Evolutionary conservation across 2,113 vertebrate species (phyloP).

Genomic region (Gymnarchus niloticus): DNA sequence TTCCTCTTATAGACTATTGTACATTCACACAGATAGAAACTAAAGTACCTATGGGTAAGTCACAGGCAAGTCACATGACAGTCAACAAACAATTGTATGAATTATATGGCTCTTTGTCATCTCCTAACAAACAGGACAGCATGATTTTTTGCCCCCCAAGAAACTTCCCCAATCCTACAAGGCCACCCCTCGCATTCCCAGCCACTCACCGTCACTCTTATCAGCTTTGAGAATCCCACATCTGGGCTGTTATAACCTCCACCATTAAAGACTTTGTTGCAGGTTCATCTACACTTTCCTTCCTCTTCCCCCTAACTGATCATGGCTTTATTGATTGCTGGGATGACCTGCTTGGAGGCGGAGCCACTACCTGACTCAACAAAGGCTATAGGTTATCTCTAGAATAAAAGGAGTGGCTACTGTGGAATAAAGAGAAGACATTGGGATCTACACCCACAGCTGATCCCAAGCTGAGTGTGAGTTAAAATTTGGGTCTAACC

Average conservation of each 20-base stretch:
- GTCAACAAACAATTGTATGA: background rate
- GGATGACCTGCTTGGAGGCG: background rate
- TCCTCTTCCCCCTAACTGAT: no score
- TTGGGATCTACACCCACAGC: background rate
- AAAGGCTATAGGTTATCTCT: background rate
- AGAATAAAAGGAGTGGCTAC: no score
- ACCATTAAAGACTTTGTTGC: no score
- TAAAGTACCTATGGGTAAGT: no score
- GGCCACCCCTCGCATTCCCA: background rate
- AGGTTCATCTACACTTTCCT: background rate
- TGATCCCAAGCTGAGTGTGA: background rate
- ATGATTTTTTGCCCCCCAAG: background rate
- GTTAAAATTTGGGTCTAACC: no score
- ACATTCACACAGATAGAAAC: background rate
- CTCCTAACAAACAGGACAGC: background rate
- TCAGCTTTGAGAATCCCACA: background rate
- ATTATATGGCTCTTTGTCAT: background rate
- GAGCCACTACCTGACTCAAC: background rate
- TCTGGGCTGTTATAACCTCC: background rate
- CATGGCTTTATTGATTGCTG: background rate
- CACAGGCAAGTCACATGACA: no score
- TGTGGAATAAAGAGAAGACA: background rate
- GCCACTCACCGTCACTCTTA: background rate
- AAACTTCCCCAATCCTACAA: background rate
- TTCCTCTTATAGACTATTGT: background rate